Percentiles rank a stretch among this genome's conserved stretches.
Conservation (phyloP, 2,113 vertebrate species). For the Empidonax traillii region DNA sequence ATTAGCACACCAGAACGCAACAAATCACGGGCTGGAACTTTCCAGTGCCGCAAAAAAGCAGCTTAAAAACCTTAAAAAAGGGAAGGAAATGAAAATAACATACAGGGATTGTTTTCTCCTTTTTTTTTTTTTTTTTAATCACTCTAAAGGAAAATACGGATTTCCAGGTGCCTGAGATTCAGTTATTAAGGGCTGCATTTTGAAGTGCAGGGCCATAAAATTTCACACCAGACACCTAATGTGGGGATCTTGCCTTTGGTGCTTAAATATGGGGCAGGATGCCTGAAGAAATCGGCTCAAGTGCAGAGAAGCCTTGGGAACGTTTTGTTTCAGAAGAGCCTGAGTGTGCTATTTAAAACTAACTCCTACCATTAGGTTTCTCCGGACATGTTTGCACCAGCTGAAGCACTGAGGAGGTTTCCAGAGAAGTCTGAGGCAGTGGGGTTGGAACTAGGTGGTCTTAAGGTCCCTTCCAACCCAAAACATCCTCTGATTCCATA, state of each 20-base stretch:
- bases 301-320: not conserved
- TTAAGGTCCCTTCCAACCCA: not conserved
- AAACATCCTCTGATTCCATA: not conserved
- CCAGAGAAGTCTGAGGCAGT: not conserved
- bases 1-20: constrained; percentile 10
- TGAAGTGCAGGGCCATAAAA: not conserved
- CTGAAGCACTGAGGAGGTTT: not conserved
- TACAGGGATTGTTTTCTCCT: not conserved
- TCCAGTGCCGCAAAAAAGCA: not conserved
- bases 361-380: not conserved
- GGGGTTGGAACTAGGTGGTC: not conserved
- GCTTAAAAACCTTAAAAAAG: not conserved
- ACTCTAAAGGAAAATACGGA: not conserved
- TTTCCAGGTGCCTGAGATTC: not conserved
- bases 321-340: not conserved
- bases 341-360: not conserved
- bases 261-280: not conserved
- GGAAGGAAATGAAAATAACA: constrained; percentile 1
- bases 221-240: not conserved
- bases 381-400: not conserved
- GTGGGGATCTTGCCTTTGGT: not conserved
- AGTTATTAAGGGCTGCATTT: not conserved
- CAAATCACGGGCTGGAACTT: constrained; percentile 2
- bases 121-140: not conserved
- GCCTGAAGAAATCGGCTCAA: not conserved